phyloP scores from a whole-genome alignment of 2,888 invertebrate species.

The Drosophila heteroneura region DNA sequence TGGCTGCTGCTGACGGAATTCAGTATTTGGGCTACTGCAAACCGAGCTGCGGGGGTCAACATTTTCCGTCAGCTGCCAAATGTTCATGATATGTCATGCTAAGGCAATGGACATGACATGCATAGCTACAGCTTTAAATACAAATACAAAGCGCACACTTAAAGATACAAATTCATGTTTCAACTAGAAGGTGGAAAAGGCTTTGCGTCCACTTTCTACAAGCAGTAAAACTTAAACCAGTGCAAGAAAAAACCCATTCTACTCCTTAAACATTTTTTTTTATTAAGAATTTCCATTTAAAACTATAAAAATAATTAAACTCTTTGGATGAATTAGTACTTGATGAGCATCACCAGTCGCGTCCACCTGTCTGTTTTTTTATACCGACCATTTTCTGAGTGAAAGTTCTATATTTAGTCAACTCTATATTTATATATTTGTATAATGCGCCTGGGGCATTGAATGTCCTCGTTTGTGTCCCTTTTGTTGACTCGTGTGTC shows the following conservation, averaged over 20 bases:
- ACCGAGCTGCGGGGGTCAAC: constrained; percentile 31
- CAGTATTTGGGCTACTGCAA: constrained; percentile 9
- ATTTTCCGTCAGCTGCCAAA: constrained; percentile 26
- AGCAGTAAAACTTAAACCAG: not conserved
- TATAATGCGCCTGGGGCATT: constrained; percentile 12
- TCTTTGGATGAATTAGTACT: not conserved
- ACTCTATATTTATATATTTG: not conserved
- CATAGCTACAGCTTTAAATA: constrained; percentile 2
- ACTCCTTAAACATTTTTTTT: not conserved
- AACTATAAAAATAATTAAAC: not conserved
- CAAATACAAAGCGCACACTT: not conserved
- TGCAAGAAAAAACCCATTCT: not conserved
- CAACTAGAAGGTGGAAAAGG: not conserved
- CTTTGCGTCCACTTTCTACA: not conserved
- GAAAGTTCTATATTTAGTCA: not conserved
- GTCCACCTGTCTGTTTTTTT: not conserved
- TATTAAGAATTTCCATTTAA: not conserved
- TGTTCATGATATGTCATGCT: constrained; percentile 45
- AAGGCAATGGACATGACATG: constrained; percentile 26
- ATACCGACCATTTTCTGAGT: not conserved
- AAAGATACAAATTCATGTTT: constrained; percentile 2
- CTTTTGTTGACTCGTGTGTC: constrained; percentile 12
- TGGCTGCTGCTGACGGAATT: constrained; percentile 15
- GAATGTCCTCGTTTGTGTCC: not conserved
- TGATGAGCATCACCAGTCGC: not conserved